These are phyloP conservation scores for Catonia carolina DNA, from an alignment of 2,888 invertebrate species.

Conservation along the genomic window DNA sequence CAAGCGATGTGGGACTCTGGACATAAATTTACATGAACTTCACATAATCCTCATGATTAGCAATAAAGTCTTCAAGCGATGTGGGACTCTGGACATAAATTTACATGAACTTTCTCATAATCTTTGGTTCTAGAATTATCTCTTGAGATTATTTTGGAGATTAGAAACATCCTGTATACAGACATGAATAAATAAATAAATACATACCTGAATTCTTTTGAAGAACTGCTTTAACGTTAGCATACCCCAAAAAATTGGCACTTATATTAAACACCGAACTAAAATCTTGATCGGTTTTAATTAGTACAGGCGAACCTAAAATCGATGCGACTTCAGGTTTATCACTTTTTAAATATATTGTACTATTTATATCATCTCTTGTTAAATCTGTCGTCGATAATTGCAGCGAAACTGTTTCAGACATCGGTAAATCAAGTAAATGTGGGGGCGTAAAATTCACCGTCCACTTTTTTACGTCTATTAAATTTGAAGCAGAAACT, in stretches of 20 bases:
- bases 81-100: no score
- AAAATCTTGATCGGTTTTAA: conserved; percentile 10
- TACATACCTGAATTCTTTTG: conserved; percentile 8
- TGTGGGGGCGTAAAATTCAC: conserved; percentile 24
- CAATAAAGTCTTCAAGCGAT: no score
- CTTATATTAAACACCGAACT: conserved; percentile 27
- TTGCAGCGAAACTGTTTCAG: conserved; percentile 43
- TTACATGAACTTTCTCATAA: conserved; percentile 11
- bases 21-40: no score
- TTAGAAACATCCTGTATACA: no score
- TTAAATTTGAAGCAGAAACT: conserved; percentile 16
- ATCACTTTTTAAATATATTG: conserved; percentile 11
- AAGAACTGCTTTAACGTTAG: conserved; percentile 34
- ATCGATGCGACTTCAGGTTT: not conserved
- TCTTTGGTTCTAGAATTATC: no score
- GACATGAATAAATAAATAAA: no score
- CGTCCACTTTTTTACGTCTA: conserved; percentile 24
- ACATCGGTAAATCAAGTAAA: conserved; percentile 46
- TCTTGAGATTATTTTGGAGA: no score
- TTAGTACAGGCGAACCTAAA: not conserved
- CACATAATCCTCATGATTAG: no score
- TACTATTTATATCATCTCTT: not conserved
- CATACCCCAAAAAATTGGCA: conserved; percentile 46
- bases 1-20: no score
- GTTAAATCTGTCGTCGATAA: conserved; percentile 37